Conservation (phyloP, 2,888 invertebrate genomes). For the Automeris io region DNA sequence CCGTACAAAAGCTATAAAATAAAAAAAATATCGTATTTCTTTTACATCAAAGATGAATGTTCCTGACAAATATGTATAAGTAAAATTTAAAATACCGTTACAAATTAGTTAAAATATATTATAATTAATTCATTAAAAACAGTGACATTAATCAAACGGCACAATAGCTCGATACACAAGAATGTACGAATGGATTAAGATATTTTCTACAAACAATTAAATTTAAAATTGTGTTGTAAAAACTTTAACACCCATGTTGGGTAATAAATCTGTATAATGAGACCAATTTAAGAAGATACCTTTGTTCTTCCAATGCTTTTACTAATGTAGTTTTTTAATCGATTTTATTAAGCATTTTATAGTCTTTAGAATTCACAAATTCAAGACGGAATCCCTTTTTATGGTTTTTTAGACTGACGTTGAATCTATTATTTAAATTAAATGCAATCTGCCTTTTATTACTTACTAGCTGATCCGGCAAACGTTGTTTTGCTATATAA, state of each 20-base stretch:
- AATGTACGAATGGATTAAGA: constrained; percentile 24
- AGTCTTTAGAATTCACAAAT: not conserved
- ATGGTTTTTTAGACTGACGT: not conserved
- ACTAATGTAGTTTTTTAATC: constrained; percentile 1
- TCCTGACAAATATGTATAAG: constrained; percentile 19
- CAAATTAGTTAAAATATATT: constrained; percentile 25
- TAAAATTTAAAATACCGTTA: constrained; percentile 30
- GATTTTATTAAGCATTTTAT: not conserved
- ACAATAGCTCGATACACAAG: constrained; percentile 5
- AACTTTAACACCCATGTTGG: constrained; percentile 4
- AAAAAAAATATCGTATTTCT: constrained; percentile 15
- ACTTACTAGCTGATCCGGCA: no score
- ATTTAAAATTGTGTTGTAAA: constrained; percentile 11
- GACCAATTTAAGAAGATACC: constrained; percentile 2
- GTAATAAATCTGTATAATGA: constrained; percentile 2
- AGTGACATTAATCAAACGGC: constrained; percentile 25
- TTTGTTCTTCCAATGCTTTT: not conserved
- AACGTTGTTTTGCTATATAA: no score
- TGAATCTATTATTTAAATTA: not conserved
- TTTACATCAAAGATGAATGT: constrained; percentile 22
- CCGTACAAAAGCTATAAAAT: not conserved
- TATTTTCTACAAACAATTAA: constrained; percentile 28
- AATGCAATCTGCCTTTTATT: no score
- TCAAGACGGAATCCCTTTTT: constrained; percentile 3
- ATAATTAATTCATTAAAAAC: constrained; percentile 24